Percentiles rank a stretch among this genome's conserved stretches.
These are phyloP conservation scores for Sycophaga agraensis DNA, from an alignment of 1,140 invertebrate species.

Conservation along the genomic window DNA sequence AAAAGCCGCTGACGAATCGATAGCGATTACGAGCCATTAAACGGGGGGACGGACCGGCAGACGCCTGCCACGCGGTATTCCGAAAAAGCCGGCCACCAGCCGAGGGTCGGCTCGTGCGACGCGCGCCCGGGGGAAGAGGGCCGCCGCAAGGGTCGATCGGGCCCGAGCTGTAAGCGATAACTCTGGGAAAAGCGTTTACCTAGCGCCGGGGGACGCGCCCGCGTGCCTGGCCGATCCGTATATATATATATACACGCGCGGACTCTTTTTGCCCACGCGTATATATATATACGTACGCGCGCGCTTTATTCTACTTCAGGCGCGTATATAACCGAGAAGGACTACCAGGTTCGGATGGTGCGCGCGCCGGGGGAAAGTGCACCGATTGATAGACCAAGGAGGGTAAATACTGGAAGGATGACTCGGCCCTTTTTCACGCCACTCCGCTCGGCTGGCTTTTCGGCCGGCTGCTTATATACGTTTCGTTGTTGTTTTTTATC, in stretches of 20 bases:
- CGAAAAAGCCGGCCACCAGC: not conserved
- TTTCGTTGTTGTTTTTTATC: not conserved
- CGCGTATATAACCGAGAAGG: too few species aligned
- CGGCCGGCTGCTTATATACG: too few species aligned
- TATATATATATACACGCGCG: not conserved
- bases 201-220: slow-evolving; percentile 10
- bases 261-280: not conserved
- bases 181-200: slow-evolving; percentile 31
- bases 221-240: not conserved
- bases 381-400: too few species aligned
- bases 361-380: too few species aligned
- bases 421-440: too few species aligned
- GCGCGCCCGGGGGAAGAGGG: not conserved
- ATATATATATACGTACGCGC: too few species aligned
- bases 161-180: slow-evolving; percentile 30
- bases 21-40: slow-evolving; percentile 10
- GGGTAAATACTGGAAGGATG: too few species aligned
- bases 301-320: too few species aligned
- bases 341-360: not conserved
- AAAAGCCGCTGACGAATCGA: slow-evolving; percentile 10
- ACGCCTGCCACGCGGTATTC: not conserved
- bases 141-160: slow-evolving; percentile 14
- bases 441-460: too few species aligned
- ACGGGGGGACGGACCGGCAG: not conserved
- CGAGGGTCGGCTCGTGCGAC: not conserved